A percentile compares a stretch with the other conserved stretches of the same genome.
Conservation (phyloP, 2,888 invertebrate species). For the Selenia dentaria region DNA sequence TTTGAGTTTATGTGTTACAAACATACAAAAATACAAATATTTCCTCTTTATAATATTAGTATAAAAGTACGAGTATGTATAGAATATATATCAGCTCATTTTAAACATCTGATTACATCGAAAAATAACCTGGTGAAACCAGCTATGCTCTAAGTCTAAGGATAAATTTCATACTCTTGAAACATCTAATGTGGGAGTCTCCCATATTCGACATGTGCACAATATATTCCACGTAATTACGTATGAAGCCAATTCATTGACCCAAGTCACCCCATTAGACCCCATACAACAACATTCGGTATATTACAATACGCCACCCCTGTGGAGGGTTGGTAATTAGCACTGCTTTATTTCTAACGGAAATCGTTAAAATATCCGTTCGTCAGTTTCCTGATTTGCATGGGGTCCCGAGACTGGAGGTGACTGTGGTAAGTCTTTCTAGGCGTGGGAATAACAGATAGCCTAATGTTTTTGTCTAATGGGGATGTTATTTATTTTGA, state of each 20-base stretch:
- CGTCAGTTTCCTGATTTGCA: constrained; percentile 35
- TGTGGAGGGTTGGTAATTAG: constrained; percentile 46
- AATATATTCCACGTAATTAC: constrained; percentile 3
- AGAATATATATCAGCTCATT: too few species aligned
- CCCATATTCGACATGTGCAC: too few species aligned
- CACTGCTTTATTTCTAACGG: constrained; percentile 49
- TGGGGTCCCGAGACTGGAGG: constrained; percentile 3
- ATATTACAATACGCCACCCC: constrained; percentile 27
- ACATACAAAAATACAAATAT: too few species aligned
- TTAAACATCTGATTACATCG: too few species aligned
- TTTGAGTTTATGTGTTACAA: too few species aligned
- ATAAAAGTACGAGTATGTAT: too few species aligned
- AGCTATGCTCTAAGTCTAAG: too few species aligned
- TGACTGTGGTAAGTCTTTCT: not conserved
- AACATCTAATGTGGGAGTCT: too few species aligned
- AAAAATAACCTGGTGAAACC: too few species aligned
- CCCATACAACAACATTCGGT: constrained; percentile 26
- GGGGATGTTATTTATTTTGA: not conserved
- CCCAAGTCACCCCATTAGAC: constrained; percentile 5
- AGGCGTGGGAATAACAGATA: constrained; percentile 10
- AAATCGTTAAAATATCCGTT: constrained; percentile 46
- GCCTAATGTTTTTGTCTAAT: not conserved
- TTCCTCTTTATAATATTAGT: too few species aligned
- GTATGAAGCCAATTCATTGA: constrained; percentile 21
- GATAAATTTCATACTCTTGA: too few species aligned